These are phyloP conservation scores for Gobius niger DNA, from an alignment of 2,113 vertebrate genomes.

Conservation along the genomic window DNA sequence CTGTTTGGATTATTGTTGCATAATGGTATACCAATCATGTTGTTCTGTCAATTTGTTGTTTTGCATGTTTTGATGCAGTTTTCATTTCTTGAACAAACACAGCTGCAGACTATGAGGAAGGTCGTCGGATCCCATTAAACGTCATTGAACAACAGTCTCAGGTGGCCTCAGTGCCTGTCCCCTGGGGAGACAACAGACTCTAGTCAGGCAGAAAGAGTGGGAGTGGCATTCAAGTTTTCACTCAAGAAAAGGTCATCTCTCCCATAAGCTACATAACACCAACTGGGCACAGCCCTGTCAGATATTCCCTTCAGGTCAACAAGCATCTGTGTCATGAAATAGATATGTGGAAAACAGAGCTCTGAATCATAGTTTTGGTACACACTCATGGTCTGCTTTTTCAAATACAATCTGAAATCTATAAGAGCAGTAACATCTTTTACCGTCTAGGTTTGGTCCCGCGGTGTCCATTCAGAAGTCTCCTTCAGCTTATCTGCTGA, in stretches of 20 bases:
- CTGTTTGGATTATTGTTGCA: not conserved
- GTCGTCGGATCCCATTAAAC: conserved; percentile 42
- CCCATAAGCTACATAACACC: conserved; percentile 50
- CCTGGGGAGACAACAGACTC: conserved; percentile 54
- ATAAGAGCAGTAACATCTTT: not conserved
- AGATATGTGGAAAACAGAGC: conserved; percentile 12
- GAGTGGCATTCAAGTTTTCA: conserved; percentile 58
- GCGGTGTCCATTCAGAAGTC: conserved; percentile 46
- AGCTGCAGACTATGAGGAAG: conserved; percentile 36
- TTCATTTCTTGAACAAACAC: conserved; percentile 44
- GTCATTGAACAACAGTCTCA: conserved; percentile 53
- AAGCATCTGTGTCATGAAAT: conserved; percentile 23
- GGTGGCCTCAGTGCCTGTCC: conserved; percentile 58
- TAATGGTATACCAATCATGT: too few species aligned
- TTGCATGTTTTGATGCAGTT: conserved; percentile 10
- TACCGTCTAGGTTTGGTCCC: conserved; percentile 29
- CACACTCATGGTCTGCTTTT: not conserved
- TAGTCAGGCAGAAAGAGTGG: conserved; percentile 59
- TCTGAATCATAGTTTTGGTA: not conserved
- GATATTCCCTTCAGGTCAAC: conserved; percentile 37
- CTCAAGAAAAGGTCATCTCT: conserved; percentile 64
- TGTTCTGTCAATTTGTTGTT: not conserved
- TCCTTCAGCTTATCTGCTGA: conserved; percentile 45
- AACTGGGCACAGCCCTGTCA: conserved; percentile 49
- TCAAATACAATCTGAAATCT: not conserved